Conservation (phyloP, 2,888 invertebrate species). For the Hydraecia micacea region DNA sequence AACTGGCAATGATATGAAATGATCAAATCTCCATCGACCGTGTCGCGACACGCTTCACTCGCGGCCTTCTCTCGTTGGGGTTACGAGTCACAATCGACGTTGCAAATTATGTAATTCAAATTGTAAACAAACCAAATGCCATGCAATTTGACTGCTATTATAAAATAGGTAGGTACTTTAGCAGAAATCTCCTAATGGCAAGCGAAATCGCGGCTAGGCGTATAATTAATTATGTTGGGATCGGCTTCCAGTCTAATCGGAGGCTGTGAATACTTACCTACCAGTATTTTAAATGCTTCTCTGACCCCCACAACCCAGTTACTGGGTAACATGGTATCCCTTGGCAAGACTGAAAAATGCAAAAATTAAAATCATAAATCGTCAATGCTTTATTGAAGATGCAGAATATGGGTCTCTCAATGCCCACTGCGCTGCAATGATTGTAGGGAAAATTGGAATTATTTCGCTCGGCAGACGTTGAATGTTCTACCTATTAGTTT, state of each 20-base stretch:
- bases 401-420: not conserved
- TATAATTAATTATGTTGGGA: not conserved
- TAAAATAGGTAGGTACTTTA: not conserved
- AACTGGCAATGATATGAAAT: slow-evolving; percentile 60
- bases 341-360: not conserved
- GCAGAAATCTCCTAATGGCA: no score
- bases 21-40: slow-evolving; percentile 57
- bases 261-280: not conserved
- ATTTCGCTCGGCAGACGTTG: slow-evolving; percentile 11
- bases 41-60: slow-evolving; percentile 65
- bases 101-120: slow-evolving; percentile 61
- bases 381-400: not conserved
- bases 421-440: slow-evolving; percentile 10
- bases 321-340: not conserved
- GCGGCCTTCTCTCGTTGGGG: slow-evolving; percentile 63
- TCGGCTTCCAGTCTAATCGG: not conserved
- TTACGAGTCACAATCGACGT: slow-evolving; percentile 45
- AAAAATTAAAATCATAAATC: not conserved
- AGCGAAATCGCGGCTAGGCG: no score
- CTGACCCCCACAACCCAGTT: not conserved
- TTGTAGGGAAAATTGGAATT: slow-evolving; percentile 13
- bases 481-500: not conserved
- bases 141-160: slow-evolving; percentile 20
- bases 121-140: slow-evolving; percentile 63
- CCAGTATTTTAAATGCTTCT: not conserved